Conservation (phyloP, 1,140 invertebrate genomes). For the Panonychus citri region DNA sequence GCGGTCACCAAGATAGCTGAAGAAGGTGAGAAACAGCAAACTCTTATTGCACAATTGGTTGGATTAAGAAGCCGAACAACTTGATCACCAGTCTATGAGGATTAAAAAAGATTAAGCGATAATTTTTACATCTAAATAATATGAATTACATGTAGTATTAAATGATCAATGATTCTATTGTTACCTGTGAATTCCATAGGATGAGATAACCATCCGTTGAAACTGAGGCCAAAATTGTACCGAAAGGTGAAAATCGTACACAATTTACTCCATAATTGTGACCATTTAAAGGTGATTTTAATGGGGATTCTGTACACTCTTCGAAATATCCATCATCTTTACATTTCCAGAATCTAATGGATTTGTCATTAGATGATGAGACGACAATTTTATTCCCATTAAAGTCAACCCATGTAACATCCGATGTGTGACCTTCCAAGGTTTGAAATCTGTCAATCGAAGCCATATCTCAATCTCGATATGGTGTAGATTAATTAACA, state of each 20-base stretch:
- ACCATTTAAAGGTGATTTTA: slow-evolving; percentile 22
- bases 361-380: slow-evolving; percentile 25
- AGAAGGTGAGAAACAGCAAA: slow-evolving; percentile 40
- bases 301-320: slow-evolving; percentile 14
- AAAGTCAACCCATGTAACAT: slow-evolving; percentile 19
- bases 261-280: slow-evolving; percentile 25
- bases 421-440: slow-evolving; percentile 13
- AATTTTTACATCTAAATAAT: no score
- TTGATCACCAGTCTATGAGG: slow-evolving; percentile 30
- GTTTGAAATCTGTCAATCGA: slow-evolving; percentile 4
- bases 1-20: slow-evolving; percentile 38
- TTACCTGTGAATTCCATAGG: slow-evolving; percentile 37
- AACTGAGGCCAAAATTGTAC: slow-evolving; percentile 38
- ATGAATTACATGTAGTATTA: no score
- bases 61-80: slow-evolving; percentile 37
- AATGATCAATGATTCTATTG: background rate
- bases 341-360: slow-evolving; percentile 22
- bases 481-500: no score
- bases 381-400: slow-evolving; percentile 18
- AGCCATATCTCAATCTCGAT: no score
- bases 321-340: slow-evolving; percentile 15
- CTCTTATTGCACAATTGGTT: slow-evolving; percentile 36
- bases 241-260: slow-evolving; percentile 39
- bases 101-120: background rate
- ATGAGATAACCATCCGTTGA: slow-evolving; percentile 47